Conservation (phyloP, 2,113 vertebrate species). For the Scortum barcoo region DNA sequence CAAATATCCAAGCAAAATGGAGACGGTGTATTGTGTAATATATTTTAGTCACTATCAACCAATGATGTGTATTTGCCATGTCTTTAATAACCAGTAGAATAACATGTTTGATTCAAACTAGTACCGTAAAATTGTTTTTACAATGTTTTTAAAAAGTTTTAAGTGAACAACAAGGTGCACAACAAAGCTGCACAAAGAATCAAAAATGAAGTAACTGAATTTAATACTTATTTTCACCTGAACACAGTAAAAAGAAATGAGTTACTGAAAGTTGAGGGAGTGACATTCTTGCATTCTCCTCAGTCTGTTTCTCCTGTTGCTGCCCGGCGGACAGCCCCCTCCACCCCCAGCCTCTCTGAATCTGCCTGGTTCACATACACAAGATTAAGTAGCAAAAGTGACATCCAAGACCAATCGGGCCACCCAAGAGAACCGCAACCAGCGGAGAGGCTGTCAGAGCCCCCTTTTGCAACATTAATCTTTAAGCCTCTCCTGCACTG, state of each 20-base stretch:
- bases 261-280: conserved; percentile 56
- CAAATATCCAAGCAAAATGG: not conserved
- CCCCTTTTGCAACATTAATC: conserved; percentile 96
- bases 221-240: not conserved
- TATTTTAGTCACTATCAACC: not conserved
- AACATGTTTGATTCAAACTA: not conserved
- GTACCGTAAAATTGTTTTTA: conserved; percentile 18
- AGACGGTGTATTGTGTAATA: not conserved
- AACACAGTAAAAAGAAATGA: conserved; percentile 15
- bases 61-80: not conserved
- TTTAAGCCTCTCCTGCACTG: conserved; percentile 95
- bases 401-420: conserved; percentile 99
- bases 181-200: not conserved
- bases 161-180: too few relatives aligned
- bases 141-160: too few relatives aligned
- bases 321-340: conserved; percentile 82
- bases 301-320: conserved; percentile 77
- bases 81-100: not conserved
- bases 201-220: not conserved
- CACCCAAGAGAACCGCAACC: conserved; percentile 96
- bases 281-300: conserved; percentile 59
- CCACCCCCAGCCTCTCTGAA: conserved; percentile 85
- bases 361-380: conserved; percentile 96
- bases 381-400: conserved; percentile 99
- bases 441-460: conserved; percentile 97